Evolutionary conservation across 2,113 vertebrate genomes (phyloP), one percentile per base, ranked within the genome.

Genomic region (Sclerurus mexicanus): DNA sequence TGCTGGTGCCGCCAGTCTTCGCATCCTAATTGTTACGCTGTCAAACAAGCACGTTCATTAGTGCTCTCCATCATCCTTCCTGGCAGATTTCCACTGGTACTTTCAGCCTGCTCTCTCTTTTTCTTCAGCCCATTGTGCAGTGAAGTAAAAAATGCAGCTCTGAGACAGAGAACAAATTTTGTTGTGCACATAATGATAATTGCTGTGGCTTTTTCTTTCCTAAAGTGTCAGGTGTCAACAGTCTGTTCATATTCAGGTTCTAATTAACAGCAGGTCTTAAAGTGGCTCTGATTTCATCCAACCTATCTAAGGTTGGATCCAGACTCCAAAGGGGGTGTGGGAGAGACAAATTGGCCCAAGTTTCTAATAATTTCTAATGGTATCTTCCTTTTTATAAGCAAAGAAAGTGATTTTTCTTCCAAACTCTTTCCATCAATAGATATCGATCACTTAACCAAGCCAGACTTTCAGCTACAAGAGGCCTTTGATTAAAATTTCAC

Each of bases 401-500:
- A 15, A 84, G 49, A 49, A 83, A 77, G 14, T 5, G 13, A 16
- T 85, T 82, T 93, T 85, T 93, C 77, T 90, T 82, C 50, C 37
- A 46, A 58, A 49, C 53, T 89, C 49, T 79, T 72, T 21, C 78
- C 74, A 66, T 94, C 87, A 73, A 39, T 58, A 91, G 81, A 83
- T 96, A 95, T 69, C 42, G 87, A 96, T 89, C 91, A 55, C 62
- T 96, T 89, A 76, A 76, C 62, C 68, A 85, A 93, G 81, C 40
- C 62, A 85, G 30, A 21, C 69, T 81, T 88, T 71, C 64, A 75
- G 80, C 64, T 86, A 12, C 8, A 12, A 84, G 87, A 89, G 55
- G 68, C 64, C 19, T 95, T 55, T 89, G 78, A 94, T 95, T 94
- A 89, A 96, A 93, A 92, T 76, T 93, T 94, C 74, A 30, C 71